Percentiles rank a stretch among this genome's conserved stretches.
Evolutionary conservation across 2,888 invertebrate genomes (phyloP).

Genomic region (Hydraecia micacea): DNA sequence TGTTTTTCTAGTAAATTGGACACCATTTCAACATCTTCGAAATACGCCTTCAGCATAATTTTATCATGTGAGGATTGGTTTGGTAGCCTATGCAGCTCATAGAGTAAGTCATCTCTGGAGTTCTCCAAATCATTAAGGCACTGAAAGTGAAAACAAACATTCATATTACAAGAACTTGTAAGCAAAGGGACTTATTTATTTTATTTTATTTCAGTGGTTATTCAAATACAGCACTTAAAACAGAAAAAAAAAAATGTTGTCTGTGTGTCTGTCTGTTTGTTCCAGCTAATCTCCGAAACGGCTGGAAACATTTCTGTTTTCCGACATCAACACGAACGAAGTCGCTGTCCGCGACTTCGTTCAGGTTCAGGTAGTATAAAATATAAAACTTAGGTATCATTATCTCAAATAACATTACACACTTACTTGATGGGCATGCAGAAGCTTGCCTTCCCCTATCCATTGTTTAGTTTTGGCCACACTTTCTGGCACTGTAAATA

Average conservation of each 20-base stretch:
- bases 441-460: constrained; percentile 98
- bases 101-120: constrained; percentile 98
- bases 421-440: constrained; percentile 96
- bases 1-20: constrained; percentile 97
- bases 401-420: neutral
- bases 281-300: neutral
- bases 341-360: too few species aligned
- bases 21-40: constrained; percentile 97
- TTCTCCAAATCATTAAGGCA: constrained; percentile 98
- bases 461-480: constrained; percentile 98
- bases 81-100: constrained; percentile 97
- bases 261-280: neutral
- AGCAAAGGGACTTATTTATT: neutral
- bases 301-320: neutral
- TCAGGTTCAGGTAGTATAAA: neutral
- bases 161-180: neutral
- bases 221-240: too few species aligned
- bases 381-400: neutral
- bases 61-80: constrained; percentile 97
- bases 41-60: constrained; percentile 98
- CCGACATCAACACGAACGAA: neutral
- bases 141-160: constrained; percentile 76
- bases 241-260: too few species aligned
- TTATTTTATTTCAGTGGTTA: too few species aligned
- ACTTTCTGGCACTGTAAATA: constrained; percentile 99